phyloP scores from a whole-genome alignment of 1,140 invertebrate genomes.

The Papilio polytes region DNA sequence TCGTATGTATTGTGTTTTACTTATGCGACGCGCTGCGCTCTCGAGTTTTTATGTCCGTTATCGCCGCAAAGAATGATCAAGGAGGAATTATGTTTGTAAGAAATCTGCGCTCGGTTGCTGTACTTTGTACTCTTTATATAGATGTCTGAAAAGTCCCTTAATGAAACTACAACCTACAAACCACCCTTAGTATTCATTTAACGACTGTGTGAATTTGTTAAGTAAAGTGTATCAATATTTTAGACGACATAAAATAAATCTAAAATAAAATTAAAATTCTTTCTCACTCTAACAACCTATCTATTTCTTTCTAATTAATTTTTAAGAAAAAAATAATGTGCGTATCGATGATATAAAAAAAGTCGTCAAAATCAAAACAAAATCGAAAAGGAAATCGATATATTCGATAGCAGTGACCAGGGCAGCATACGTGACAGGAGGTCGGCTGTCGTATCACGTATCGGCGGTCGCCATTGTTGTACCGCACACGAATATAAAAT shows the following conservation, averaged over 20 bases:
- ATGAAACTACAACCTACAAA: no score
- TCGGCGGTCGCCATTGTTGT: slow-evolving; percentile 28
- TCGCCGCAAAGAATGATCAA: not conserved
- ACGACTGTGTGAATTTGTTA: no score
- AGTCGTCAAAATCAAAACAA: slow-evolving; percentile 37
- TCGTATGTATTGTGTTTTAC: slow-evolving; percentile 54
- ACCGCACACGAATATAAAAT: slow-evolving; percentile 17
- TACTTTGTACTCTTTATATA: not conserved
- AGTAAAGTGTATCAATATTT: no score
- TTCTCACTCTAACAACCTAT: no score
- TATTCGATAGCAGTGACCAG: slow-evolving; percentile 67
- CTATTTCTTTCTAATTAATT: no score
- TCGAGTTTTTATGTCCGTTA: slow-evolving; percentile 15
- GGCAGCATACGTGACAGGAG: slow-evolving; percentile 60
- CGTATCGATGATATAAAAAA: no score
- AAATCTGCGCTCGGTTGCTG: not conserved
- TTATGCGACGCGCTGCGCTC: slow-evolving; percentile 37
- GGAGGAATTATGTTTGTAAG: not conserved
- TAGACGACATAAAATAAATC: no score
- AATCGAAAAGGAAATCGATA: slow-evolving; percentile 68
- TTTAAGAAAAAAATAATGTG: no score
- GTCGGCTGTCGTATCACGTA: slow-evolving; percentile 38
- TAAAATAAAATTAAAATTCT: no score
- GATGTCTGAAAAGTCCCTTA: no score
- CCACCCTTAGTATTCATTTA: no score